These are phyloP conservation scores for Gryllus bimaculatus DNA, from an alignment of 1,140 invertebrate genomes.

Conservation along the genomic window DNA sequence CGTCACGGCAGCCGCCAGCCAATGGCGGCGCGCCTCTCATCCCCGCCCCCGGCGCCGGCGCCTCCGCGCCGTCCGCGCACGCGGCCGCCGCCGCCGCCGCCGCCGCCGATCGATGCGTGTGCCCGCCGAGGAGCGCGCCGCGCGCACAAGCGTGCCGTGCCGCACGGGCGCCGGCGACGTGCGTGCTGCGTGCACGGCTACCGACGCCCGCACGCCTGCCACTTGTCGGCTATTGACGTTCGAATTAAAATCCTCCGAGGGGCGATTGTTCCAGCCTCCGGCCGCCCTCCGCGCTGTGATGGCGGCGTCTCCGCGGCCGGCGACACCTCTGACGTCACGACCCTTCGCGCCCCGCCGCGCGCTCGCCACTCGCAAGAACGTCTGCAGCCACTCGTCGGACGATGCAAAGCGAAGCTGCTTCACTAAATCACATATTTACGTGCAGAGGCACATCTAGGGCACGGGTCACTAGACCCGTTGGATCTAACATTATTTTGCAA, in stretches of 20 bases:
- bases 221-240: background rate
- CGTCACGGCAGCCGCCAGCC: constrained; percentile 14
- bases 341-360: too few species aligned
- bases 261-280: too few species aligned
- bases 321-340: too few species aligned
- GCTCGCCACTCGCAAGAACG: too few species aligned
- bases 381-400: too few species aligned
- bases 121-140: background rate
- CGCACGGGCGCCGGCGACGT: background rate
- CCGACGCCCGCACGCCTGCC: background rate
- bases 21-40: constrained; percentile 6
- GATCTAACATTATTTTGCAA: too few species aligned
- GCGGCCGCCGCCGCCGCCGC: too few species aligned
- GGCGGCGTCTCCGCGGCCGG: background rate
- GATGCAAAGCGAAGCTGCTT: too few species aligned
- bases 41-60: background rate
- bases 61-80: background rate
- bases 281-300: background rate
- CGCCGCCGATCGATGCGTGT: background rate
- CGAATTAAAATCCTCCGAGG: background rate
- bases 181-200: background rate
- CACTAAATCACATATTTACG: too few species aligned
- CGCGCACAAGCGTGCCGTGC: background rate
- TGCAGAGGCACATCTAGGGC: too few species aligned
- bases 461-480: too few species aligned